A percentile compares a stretch with the other conserved stretches of the same genome.
These are phyloP conservation scores for Saturnia pavonia DNA, from an alignment of 2,888 invertebrate species.

Conservation along the genomic window DNA sequence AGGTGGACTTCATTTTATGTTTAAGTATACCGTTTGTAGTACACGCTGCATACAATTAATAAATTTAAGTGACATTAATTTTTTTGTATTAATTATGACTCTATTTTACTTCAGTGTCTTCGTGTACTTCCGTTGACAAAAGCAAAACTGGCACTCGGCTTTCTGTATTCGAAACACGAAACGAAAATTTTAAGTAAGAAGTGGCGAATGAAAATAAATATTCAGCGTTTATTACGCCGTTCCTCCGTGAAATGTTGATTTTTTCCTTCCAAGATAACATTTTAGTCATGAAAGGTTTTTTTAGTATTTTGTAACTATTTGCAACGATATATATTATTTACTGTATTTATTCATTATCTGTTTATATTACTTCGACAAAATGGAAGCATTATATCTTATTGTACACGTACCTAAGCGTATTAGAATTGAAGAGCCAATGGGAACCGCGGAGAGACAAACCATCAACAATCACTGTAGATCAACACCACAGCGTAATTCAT, in stretches of 20 bases:
- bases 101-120: not conserved
- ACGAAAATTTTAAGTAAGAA: conserved; percentile 27
- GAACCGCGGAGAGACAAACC: no score
- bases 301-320: not conserved
- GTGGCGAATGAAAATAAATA: conserved; percentile 35
- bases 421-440: no score
- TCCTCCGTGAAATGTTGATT: conserved; percentile 19
- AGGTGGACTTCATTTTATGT: not conserved
- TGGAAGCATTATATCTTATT: no score
- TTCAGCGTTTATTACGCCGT: conserved; percentile 29
- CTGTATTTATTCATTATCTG: not conserved
- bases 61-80: no score
- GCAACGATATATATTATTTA: not conserved
- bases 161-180: conserved; percentile 28
- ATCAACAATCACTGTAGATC: no score
- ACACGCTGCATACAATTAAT: no score
- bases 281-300: conserved; percentile 12
- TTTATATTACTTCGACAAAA: no score
- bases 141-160: conserved; percentile 23
- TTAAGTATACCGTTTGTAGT: no score
- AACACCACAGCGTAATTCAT: not conserved
- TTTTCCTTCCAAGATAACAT: conserved; percentile 14
- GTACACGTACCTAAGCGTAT: no score
- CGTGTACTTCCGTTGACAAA: conserved; percentile 20
- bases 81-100: not conserved